Base-by-base conservation (phyloP, 2,797 vertebrate species). In the Sebastes umbrosus region DNA sequence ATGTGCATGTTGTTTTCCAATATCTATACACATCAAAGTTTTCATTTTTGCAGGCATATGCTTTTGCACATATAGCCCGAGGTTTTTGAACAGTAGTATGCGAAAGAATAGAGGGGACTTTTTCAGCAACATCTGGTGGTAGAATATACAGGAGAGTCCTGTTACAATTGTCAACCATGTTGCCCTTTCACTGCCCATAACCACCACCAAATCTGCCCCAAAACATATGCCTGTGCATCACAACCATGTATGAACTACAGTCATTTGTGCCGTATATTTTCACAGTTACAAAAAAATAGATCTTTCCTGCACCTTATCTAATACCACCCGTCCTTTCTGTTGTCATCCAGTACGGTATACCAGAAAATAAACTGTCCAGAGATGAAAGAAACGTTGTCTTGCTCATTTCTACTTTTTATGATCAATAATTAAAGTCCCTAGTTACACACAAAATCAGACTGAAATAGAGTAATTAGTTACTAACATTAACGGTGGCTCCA, bases 331-430 rank as follows among this genome's bases (percentile, higher is more conserved):
- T 31, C 36, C 10, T 71, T 5, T 66, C 46, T 20, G 32, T 67
- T 22, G 39, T 46, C 13, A 2, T 57, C 22, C 31, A 24, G 22
- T 59, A 6, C 58, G 12, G n/a, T 16, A 31, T 16, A 32, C 8
- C 46, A 16, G 29, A 58, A 60, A 63, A 86, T 75, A 80, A 85
- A 86, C 50, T 43, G 10, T 75, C 32, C 32, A 31, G 13, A 63
- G 24, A 69, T 18, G 6, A 66, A 77, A 67, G 3, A 65, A 66
- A 46, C 39, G 12, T 32, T 67, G n/a, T 67, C n/a, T 16, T 34
- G 12, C 14, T 78, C 8, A 57, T 73, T 75, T 54, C 7, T 74
- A 4, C 7, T 34, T n/a, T 34, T 46, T 67, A 46, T 57, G 6
- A 3, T 60, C 3, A 70, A 31, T 52, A 67, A 36, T 57, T 10